Base-by-base conservation (phyloP, 2,888 invertebrate species). In the Mechanitis messenoides region DNA sequence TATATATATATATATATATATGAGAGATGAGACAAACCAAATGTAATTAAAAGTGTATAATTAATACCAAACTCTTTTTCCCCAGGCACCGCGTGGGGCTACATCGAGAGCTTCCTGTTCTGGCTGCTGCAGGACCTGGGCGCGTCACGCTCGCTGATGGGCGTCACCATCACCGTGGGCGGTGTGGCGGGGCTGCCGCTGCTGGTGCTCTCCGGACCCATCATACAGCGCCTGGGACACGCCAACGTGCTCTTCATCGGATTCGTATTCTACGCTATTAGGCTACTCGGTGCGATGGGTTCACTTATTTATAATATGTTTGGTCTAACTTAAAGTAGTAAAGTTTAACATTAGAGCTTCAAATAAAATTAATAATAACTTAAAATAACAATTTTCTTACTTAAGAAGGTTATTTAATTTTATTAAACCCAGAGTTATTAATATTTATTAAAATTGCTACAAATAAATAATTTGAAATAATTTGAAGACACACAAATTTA, bases 1-100 rank as follows among this genome's bases (percentile, higher is more conserved):
- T 20, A 20, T 20, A 20, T 20, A 20, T 1, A 20, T 20, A 20
- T 20, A 20, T 20, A 20, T 20, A 20, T 20, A 20, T 20, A 20
- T 20, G n/a, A n/a, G n/a, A n/a, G n/a, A n/a, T 20, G 20, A 20
- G 20, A 20, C 20, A 20, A 20, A 20, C 20, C 20, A 20, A 20
- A 20, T 20, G 20, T 20, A 20, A 20, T 20, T 20, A 20, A 20
- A 20, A 20, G 20, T 20, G 20, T 20, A 20, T 35, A 35, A 35
- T 5, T 6, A 35, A 35, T 35, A 5, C 35, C n/a, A 20, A 47
- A 6, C 20, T 45, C 9, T 33, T 55, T 55, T 55, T 84, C 20
- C 80, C 9, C 81, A 95, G 95, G 95, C 45, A 93, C 93, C 33
- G 94, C 94, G n/a, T 95, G 95, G 95, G 95, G 95, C 46, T 95